Conservation (phyloP, 2,888 invertebrate species). For the Clusia tigrina region DNA sequence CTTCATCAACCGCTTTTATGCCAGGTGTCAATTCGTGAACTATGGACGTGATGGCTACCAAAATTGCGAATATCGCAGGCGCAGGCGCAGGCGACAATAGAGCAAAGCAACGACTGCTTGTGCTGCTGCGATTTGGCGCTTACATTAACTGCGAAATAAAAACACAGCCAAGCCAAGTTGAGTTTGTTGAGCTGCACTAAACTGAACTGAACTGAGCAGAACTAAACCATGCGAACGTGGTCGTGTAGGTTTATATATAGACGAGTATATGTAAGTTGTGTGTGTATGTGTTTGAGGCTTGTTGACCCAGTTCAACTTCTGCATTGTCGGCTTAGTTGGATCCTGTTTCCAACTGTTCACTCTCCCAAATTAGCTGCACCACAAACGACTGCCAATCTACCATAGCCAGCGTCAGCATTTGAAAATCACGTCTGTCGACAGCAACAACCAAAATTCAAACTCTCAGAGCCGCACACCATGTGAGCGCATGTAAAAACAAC, state of each 20-base stretch:
- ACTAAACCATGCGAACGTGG: too few relatives aligned
- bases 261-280: too few relatives aligned
- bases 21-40: conserved; percentile 36
- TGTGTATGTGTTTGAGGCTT: too few relatives aligned
- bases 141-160: conserved; percentile 21
- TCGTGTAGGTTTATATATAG: too few relatives aligned
- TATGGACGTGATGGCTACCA: conserved; percentile 32
- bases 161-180: conserved; percentile 24
- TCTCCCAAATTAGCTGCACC: conserved; percentile 47
- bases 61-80: conserved; percentile 15
- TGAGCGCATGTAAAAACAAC: neutral
- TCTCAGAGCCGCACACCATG: neutral
- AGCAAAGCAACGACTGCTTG: conserved; percentile 4
- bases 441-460: neutral
- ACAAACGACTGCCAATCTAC: neutral
- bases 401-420: neutral
- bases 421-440: neutral
- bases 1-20: too few relatives aligned
- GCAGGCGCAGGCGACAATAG: neutral
- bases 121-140: conserved; percentile 4
- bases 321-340: conserved; percentile 56
- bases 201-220: too few relatives aligned
- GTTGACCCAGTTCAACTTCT: conserved; percentile 62
- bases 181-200: conserved; percentile 30
- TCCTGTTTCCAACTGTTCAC: conserved; percentile 41